Percentiles rank a stretch among this genome's conserved stretches.
phyloP scores from a whole-genome alignment of 2,797 vertebrate genomes.

The Echiichthys vipera region DNA sequence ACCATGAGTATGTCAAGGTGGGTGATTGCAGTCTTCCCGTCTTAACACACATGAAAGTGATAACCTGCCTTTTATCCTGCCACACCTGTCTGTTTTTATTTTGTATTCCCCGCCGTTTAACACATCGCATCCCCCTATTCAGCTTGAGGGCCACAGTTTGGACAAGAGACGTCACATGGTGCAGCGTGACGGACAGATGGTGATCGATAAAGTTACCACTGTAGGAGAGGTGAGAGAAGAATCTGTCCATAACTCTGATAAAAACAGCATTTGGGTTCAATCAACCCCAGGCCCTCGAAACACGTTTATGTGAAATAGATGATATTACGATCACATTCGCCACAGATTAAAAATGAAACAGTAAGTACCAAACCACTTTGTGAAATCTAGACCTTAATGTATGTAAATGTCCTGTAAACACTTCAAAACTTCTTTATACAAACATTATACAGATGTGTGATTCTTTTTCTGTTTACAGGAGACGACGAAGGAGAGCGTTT shows the following conservation, averaged over 20 bases:
- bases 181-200: constrained; percentile 77
- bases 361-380: not conserved
- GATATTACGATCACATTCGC: not conserved
- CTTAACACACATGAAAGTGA: not conserved
- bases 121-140: constrained; percentile 1
- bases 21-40: not conserved
- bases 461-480: constrained; percentile 66
- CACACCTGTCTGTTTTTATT: not conserved
- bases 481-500: constrained; percentile 63
- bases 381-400: not conserved
- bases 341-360: not conserved
- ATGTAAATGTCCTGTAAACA: not conserved
- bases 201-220: constrained; percentile 79
- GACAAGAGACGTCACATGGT: constrained; percentile 84
- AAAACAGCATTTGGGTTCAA: not conserved
- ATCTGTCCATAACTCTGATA: not conserved
- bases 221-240: constrained; percentile 87
- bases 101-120: not conserved
- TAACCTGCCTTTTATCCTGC: not conserved
- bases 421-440: not conserved
- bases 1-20: constrained; percentile 90
- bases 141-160: constrained; percentile 83
- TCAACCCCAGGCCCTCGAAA: not conserved
- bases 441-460: not conserved
- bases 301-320: not conserved